Evolutionary conservation across 1,140 invertebrate genomes (phyloP).

Genomic region (Penaeus chinensis): DNA sequence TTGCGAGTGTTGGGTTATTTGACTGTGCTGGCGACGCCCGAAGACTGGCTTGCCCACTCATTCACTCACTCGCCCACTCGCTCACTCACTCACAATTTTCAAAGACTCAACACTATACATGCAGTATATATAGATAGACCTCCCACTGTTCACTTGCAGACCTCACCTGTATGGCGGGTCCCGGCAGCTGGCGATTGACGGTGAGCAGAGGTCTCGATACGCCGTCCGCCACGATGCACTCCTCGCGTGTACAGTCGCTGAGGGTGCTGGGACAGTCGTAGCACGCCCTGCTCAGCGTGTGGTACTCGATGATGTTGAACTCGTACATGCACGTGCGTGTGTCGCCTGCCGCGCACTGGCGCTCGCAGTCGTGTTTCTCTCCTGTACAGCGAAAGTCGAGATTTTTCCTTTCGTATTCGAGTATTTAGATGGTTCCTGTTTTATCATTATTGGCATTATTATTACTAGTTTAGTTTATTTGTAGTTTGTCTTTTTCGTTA

Average conservation of each 20-base stretch:
- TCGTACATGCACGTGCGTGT: slow-evolving; percentile 38
- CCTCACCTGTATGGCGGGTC: slow-evolving; percentile 82
- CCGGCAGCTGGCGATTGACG: slow-evolving; percentile 88
- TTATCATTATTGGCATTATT: too few species aligned
- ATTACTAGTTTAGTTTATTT: too few species aligned
- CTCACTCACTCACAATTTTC: too few species aligned
- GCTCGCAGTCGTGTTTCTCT: slow-evolving; percentile 26
- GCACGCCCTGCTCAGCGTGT: slow-evolving; percentile 74
- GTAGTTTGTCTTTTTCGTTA: too few species aligned
- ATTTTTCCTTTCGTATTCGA: too few species aligned
- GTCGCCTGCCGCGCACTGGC: slow-evolving; percentile 22
- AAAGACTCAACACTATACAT: too few species aligned
- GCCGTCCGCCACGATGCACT: slow-evolving; percentile 87
- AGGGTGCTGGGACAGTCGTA: slow-evolving; percentile 82
- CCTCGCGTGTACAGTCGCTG: slow-evolving; percentile 79
- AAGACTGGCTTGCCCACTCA: too few species aligned
- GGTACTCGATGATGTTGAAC: slow-evolving; percentile 43
- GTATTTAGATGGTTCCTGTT: too few species aligned
- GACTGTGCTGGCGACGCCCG: too few species aligned
- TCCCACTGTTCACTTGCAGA: background rate
- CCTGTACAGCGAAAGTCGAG: background rate
- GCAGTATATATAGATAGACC: background rate
- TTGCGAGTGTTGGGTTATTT: too few species aligned
- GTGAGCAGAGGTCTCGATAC: slow-evolving; percentile 79
- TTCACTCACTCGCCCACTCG: too few species aligned